Evolutionary conservation across 1,140 invertebrate genomes (phyloP).

Genomic region (Chrysoperla carnea): DNA sequence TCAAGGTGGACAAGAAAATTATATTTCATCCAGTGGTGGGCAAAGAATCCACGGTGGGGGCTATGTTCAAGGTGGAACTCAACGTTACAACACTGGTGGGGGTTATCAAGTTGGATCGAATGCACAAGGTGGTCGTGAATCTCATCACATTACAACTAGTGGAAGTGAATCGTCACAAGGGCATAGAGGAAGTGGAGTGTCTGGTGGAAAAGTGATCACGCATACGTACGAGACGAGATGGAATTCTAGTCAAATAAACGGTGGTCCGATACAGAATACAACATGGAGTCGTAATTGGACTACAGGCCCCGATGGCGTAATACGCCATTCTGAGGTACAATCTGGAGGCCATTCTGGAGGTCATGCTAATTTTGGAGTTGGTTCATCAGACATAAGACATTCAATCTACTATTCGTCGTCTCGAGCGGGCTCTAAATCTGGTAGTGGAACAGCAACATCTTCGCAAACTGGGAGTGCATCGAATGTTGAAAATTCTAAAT

Average conservation of each 20-base stretch:
- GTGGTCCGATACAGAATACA: conserved; percentile 10
- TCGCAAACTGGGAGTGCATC: not conserved
- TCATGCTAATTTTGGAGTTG: not conserved
- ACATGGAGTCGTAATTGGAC: conserved; percentile 11
- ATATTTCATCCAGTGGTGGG: too few relatives aligned
- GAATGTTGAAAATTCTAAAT: too few relatives aligned
- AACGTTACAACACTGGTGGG: too few relatives aligned
- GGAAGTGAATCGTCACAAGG: too few relatives aligned
- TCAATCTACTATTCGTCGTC: not conserved
- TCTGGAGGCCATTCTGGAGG: not conserved
- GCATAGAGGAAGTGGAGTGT: too few relatives aligned
- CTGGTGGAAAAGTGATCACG: too few relatives aligned
- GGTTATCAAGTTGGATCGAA: too few relatives aligned
- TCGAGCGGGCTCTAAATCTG: not conserved
- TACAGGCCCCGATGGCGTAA: conserved; percentile 10
- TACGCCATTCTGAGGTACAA: not conserved
- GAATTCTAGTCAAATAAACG: conserved; percentile 6
- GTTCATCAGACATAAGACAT: not conserved
- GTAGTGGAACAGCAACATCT: not conserved
- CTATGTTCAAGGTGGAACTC: too few relatives aligned
- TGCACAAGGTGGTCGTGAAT: too few relatives aligned
- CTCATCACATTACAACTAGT: too few relatives aligned
- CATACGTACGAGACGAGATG: conserved; percentile 7
- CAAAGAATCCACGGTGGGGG: too few relatives aligned
- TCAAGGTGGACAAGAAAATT: too few relatives aligned